Conservation (phyloP, 2,888 invertebrate species). For the Trilocha varians region DNA sequence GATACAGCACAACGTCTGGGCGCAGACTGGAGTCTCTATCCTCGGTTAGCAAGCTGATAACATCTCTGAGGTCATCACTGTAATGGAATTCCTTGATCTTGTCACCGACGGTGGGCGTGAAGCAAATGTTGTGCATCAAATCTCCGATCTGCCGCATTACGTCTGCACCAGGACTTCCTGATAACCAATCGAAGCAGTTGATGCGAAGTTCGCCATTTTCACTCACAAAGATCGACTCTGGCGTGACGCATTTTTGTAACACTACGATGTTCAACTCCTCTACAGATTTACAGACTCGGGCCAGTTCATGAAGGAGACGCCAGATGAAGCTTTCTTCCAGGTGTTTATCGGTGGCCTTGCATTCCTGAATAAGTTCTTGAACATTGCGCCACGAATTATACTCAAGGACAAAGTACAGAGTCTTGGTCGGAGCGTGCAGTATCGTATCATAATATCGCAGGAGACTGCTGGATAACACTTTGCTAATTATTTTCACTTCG, state of each 20-base stretch:
- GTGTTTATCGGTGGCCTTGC: conserved; percentile 40
- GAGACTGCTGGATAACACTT: conserved; percentile 43
- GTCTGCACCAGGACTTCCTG: conserved; percentile 13
- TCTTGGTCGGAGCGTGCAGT: conserved; percentile 59
- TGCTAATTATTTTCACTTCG: conserved; percentile 59
- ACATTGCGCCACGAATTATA: conserved; percentile 53
- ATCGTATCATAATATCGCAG: conserved; percentile 62
- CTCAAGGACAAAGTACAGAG: conserved; percentile 63
- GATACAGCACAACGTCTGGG: conserved; percentile 57
- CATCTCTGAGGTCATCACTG: conserved; percentile 52
- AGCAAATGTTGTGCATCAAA: conserved; percentile 37
- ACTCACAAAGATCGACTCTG: conserved; percentile 45
- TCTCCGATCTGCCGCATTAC: conserved; percentile 47
- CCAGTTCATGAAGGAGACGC: conserved; percentile 52
- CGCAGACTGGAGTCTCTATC: conserved; percentile 38
- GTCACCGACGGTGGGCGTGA: conserved; percentile 20
- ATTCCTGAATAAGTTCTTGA: conserved; percentile 40
- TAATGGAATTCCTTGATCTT: conserved; percentile 38
- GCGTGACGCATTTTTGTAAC: conserved; percentile 41
- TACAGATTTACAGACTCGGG: conserved; percentile 40
- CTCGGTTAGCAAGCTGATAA: conserved; percentile 47
- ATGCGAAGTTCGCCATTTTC: conserved; percentile 46
- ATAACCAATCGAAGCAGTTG: conserved; percentile 48
- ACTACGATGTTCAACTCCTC: conserved; percentile 36
- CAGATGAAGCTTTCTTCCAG: conserved; percentile 57